Conservation (phyloP, 2,797 vertebrate genomes). For the Enteromius viviparus region DNA sequence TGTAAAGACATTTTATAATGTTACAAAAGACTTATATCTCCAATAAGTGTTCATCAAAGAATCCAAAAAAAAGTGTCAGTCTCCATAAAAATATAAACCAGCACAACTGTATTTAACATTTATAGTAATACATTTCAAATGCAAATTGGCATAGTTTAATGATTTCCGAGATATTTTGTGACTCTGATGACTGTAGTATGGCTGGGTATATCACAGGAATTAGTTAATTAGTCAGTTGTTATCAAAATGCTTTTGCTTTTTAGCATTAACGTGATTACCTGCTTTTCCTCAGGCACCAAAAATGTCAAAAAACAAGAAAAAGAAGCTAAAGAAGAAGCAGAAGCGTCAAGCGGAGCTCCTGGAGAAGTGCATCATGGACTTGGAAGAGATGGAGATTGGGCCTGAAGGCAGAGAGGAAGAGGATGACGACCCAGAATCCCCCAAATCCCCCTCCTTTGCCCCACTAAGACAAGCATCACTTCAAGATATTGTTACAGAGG, state of each 20-base stretch:
- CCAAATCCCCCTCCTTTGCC: conserved; percentile 71
- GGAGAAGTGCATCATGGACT: conserved; percentile 94
- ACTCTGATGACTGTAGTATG: background rate
- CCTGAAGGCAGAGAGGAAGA: conserved; percentile 81
- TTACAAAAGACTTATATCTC: background rate
- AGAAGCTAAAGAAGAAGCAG: conserved; percentile 99
- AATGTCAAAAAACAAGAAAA: conserved; percentile 99
- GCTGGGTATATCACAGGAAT: background rate
- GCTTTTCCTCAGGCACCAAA: conserved; percentile 81
- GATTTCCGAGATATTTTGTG: background rate
- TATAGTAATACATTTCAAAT: background rate
- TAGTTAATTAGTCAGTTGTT: background rate
- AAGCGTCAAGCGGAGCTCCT: conserved; percentile 93
- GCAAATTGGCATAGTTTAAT: background rate
- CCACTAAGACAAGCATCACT: conserved; percentile 81
- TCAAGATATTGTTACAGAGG: conserved; percentile 76
- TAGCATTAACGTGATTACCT: background rate
- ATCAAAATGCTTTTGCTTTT: background rate
- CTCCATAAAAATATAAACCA: background rate
- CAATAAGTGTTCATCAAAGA: background rate
- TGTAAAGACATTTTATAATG: background rate
- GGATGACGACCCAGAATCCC: conserved; percentile 75
- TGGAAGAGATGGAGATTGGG: conserved; percentile 93
- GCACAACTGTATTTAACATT: background rate
- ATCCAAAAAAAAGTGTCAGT: background rate